Evolutionary conservation across 1,140 invertebrate genomes (phyloP).

Genomic region (Atta cephalotes): DNA sequence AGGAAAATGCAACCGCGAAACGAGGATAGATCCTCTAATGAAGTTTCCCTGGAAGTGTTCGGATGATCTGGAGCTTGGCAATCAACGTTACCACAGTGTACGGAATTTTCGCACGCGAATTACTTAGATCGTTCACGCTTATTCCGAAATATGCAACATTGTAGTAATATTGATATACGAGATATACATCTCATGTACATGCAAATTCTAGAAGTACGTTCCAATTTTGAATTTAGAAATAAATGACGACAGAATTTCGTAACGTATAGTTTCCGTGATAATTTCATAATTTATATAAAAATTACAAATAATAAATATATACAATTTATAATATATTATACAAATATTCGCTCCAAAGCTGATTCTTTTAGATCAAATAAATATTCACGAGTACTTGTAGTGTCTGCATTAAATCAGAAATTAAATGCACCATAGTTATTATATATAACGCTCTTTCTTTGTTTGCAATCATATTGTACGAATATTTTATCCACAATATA

Average conservation of each 20-base stretch:
- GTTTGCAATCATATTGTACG: neutral
- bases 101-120: neutral
- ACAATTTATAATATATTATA: neutral
- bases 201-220: neutral
- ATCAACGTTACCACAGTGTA: constrained; percentile 23
- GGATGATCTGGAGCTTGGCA: constrained; percentile 29
- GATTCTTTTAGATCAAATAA: neutral
- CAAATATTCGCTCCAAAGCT: neutral
- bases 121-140: neutral
- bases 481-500: constrained; percentile 32
- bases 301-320: neutral
- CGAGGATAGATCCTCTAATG: constrained; percentile 1
- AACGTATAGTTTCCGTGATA: neutral
- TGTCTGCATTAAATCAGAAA: constrained; percentile 2
- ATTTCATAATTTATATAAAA: neutral
- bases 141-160: neutral
- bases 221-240: neutral
- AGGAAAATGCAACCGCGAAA: constrained; percentile 38
- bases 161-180: neutral
- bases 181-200: neutral
- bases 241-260: neutral
- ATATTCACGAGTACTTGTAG: neutral
- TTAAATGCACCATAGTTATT: neutral
- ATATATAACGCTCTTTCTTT: neutral
- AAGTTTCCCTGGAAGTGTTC: constrained; percentile 34